Evolutionary conservation across 2,797 vertebrate genomes (phyloP), one percentile per base, ranked within the genome.

Genomic region (Urosaurus nigricauda): DNA sequence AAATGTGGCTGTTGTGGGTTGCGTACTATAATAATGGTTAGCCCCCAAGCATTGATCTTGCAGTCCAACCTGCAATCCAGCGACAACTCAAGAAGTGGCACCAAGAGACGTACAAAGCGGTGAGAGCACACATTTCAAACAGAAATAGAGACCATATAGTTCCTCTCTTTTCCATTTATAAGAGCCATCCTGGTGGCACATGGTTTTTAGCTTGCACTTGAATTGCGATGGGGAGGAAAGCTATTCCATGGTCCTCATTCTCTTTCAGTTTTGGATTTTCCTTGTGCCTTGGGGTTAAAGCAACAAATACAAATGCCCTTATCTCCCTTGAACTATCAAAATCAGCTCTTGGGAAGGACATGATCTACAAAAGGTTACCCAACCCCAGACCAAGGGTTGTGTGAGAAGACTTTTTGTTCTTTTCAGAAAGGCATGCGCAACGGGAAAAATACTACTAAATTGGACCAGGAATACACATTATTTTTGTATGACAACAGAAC

Each of bases 21-120:
- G 43, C 47, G 83, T 83, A 16, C 85, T 60, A 81, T 78, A 40
- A 2, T 0, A 16, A n/a, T 83, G 40, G 1, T 86, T 35, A 71
- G 83, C 0, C 0, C 75, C 88, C 21, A n/a, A 56, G 83, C 8
- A 63, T 43, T 86, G 65, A 21, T 32, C 32, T 4, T 21, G 53
- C 71, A 7, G 5, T n/a, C 60, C 35, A 75, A 85, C 26, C 37
- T 60, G 70, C 19, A 80, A 19, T 19, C 8, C 56, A 79, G 13
- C 47, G 4, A 35, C 77, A 68, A 7, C 53, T 40, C 58, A 21
- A 6, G 47, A 58, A 11, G 70, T 37, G 53, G 26, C 26, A 32
- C 6, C 29, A 47, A 43, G 29, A 77, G 65, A 40, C 3, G 19
- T 16, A 3, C 32, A 51, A 40, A 0, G 0, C 58, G 70, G 81